Evolutionary conservation across 2,797 vertebrate genomes (phyloP).

Genomic region (Acipenser ruthenus): DNA sequence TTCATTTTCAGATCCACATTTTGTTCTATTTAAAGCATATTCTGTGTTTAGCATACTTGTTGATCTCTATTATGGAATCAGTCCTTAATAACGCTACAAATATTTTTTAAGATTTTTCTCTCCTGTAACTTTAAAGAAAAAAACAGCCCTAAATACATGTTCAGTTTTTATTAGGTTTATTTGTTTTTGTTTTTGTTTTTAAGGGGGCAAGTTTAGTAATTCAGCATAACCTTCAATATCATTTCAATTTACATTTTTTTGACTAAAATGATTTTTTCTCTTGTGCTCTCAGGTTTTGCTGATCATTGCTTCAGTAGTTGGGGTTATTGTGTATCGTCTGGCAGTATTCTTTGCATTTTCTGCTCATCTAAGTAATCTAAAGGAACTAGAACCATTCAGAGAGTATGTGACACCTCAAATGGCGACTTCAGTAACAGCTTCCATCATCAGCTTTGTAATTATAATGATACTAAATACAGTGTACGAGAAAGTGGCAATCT

Average conservation of each 20-base stretch:
- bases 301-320: constrained; percentile 82
- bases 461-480: constrained; percentile 85
- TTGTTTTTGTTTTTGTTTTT: too few relatives aligned
- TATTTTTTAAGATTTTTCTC: too few relatives aligned
- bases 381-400: constrained; percentile 63
- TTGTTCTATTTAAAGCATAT: too few relatives aligned
- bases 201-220: background rate
- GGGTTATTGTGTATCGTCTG: constrained; percentile 85
- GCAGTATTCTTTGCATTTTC: constrained; percentile 77
- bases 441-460: constrained; percentile 81
- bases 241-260: too few relatives aligned
- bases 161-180: too few relatives aligned
- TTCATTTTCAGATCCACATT: too few relatives aligned
- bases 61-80: too few relatives aligned
- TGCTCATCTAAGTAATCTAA: constrained; percentile 52
- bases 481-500: constrained; percentile 84
- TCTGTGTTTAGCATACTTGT: too few relatives aligned
- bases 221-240: too few relatives aligned
- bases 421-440: constrained; percentile 83
- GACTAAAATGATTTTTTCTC: background rate
- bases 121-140: too few relatives aligned
- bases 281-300: constrained; percentile 66
- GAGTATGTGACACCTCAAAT: constrained; percentile 88
- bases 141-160: too few relatives aligned
- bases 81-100: too few relatives aligned